Evolutionary conservation across 2,113 vertebrate genomes (phyloP).

Genomic region (Pantherophis guttatus): DNA sequence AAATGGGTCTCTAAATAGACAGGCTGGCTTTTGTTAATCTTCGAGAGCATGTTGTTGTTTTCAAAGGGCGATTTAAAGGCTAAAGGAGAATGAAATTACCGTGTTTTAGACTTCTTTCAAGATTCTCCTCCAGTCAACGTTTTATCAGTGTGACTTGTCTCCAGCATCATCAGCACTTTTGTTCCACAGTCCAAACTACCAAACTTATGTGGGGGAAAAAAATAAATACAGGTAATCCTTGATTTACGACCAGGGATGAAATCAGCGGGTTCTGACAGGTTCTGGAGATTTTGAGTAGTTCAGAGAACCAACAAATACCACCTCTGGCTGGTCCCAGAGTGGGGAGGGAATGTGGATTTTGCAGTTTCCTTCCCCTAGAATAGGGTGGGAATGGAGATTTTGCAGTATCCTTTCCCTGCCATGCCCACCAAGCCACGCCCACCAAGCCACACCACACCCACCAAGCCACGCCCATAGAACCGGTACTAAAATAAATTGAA

Average conservation of each 20-base stretch:
- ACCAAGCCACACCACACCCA: no score
- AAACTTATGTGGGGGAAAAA: neutral
- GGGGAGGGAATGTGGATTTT: no score
- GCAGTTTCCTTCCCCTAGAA: no score
- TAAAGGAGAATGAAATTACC: neutral
- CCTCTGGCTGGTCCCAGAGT: no score
- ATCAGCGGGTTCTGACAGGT: no score
- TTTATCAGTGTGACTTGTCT: neutral
- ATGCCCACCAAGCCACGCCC: no score
- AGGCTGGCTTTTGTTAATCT: neutral
- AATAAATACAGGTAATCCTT: neutral
- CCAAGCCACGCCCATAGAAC: no score
- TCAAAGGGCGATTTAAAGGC: neutral
- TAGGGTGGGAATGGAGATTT: no score
- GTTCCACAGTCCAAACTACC: neutral
- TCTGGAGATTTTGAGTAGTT: no score
- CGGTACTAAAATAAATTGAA: no score
- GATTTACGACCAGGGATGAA: neutral
- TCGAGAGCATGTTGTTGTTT: neutral
- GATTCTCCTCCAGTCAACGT: neutral
- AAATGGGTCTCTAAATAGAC: neutral
- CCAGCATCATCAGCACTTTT: neutral
- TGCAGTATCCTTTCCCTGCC: no score
- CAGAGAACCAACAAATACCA: no score
- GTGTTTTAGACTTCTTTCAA: neutral